phyloP scores from a whole-genome alignment of 2,113 vertebrate species.

The Carassius carassius region DNA sequence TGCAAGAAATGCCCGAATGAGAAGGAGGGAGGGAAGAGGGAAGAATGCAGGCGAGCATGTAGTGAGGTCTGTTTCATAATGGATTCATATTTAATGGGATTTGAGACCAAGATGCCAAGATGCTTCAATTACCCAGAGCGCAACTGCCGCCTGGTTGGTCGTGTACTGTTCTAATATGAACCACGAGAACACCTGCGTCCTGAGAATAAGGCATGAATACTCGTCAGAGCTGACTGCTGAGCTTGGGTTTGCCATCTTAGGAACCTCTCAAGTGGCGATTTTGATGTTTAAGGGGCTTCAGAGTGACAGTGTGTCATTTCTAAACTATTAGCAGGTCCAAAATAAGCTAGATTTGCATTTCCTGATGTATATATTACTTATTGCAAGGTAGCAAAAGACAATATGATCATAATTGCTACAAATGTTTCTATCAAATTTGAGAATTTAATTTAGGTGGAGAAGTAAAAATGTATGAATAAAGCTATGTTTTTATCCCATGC shows the following conservation, averaged over 20 bases:
- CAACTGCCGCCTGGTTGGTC: not conserved
- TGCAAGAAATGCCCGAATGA: conserved; percentile 30
- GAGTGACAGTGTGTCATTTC: not conserved
- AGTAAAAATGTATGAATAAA: not conserved
- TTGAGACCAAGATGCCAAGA: conserved; percentile 60
- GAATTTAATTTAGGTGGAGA: not conserved
- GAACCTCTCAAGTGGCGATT: not conserved
- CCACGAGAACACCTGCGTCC: not conserved
- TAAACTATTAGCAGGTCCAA: not conserved
- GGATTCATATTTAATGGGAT: conserved; percentile 73
- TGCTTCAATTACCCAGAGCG: conserved; percentile 19
- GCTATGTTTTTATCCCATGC: not conserved
- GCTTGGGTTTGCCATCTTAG: not conserved
- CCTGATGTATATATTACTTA: not conserved
- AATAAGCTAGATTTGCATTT: not conserved
- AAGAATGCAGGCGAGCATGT: conserved; percentile 30
- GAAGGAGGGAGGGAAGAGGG: conserved; percentile 6
- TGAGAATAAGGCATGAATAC: not conserved
- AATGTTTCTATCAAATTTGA: not conserved
- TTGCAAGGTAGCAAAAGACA: not conserved
- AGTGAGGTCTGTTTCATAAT: conserved; percentile 65
- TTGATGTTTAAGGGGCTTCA: not conserved
- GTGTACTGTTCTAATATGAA: conserved; percentile 11
- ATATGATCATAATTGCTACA: not conserved
- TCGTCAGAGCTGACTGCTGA: not conserved